Base-by-base conservation (phyloP, 2,797 vertebrate species). In the Epinephelus coioides region DNA sequence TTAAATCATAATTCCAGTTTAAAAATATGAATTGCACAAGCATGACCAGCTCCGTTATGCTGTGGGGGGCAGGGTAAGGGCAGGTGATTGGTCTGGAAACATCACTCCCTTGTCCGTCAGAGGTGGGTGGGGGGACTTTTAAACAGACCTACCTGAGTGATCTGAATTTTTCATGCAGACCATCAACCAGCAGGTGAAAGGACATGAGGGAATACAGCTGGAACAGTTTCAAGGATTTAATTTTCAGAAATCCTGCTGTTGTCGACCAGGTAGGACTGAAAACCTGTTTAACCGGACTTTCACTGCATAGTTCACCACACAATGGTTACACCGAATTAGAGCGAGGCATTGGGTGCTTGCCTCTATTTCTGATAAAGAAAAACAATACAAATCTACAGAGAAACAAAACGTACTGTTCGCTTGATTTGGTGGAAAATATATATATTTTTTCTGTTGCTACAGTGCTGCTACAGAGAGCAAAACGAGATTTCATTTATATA, bases 161-260 rank as follows among this genome's bases (percentile, higher is more conserved):
- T 71, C 23, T 63, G 8, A 61, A 79, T 38, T 47, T 81, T n/a
- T 64, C 51, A 34, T 55, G 57, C 50, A 64, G 49, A 85, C n/a
- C 17, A 51, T 66, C 25, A 47, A 63, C 53, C 59, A 65, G 25
- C 55, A 77, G 38, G 43, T 19, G 44, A 66, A 40, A 53, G 12
- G 70, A 86, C 18, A 94, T 94, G 93, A 88, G 66, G 75, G 75
- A 90, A 67, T 83, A 81, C 69, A 3, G 78, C 62, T 92, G 75
- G 87, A 65, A 73, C 53, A 82, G 44, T 79, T 82, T 92, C 18
- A 92, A 53, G 21, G 78, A 83, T 67, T 85, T 94, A 2, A 84
- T 94, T 60, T 85, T 89, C 19, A 81, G 60, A 40, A 94, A 92
- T 73, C 61, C 87, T 65, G 84, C 84, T 27, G 84, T 71, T 44